A percentile compares a stretch with the other conserved stretches of the same genome.
These are phyloP conservation scores for Manis pentadactyla DNA, from an alignment of 2,797 vertebrate genomes.

Conservation along the genomic window DNA sequence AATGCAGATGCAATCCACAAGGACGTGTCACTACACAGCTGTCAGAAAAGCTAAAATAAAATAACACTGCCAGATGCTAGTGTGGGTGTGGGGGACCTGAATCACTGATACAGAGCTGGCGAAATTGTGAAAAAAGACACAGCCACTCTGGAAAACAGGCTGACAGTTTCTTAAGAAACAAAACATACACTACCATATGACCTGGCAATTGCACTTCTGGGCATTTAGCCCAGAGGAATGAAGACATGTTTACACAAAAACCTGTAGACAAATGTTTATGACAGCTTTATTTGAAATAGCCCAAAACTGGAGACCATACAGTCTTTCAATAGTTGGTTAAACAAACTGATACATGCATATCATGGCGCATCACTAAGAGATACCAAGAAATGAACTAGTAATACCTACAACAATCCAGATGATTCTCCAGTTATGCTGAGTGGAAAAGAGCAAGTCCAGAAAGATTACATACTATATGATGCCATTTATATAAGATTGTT, in stretches of 20 bases:
- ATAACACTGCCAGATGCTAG: background rate
- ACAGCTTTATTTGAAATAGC: no score
- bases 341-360: background rate
- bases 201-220: background rate
- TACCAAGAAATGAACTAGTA: background rate
- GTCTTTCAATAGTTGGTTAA: no score
- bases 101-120: background rate
- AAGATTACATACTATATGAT: background rate
- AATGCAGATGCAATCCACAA: background rate
- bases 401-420: background rate
- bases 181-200: background rate
- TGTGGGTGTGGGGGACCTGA: background rate
- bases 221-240: background rate
- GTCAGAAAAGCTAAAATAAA: background rate
- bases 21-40: background rate
- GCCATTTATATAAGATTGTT: background rate
- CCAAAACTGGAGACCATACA: background rate
- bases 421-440: background rate
- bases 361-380: background rate
- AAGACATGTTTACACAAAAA: background rate
- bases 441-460: background rate
- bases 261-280: background rate
- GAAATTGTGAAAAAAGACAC: background rate
- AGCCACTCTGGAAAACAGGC: background rate
- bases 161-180: background rate